These are phyloP conservation scores for Pteria penguin DNA, from an alignment of 2,888 invertebrate species.

Conservation along the genomic window DNA sequence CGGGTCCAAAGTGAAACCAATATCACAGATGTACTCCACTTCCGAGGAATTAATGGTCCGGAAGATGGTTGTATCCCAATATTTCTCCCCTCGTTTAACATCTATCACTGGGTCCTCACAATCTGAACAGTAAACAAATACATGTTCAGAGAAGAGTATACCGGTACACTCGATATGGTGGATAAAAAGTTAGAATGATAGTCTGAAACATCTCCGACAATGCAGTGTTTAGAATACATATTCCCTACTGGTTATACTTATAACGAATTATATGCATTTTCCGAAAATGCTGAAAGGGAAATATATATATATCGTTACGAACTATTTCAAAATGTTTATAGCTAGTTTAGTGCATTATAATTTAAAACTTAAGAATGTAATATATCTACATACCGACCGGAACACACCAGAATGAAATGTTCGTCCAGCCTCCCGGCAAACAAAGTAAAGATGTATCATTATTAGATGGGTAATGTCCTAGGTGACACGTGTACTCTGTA, in stretches of 20 bases:
- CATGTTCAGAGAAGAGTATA: not conserved
- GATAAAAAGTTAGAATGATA: not conserved
- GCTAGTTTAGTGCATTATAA: too few species aligned
- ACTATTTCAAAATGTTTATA: too few species aligned
- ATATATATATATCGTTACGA: not conserved
- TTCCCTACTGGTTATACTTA: too few species aligned
- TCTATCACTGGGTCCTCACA: not conserved
- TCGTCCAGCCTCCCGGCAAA: not conserved
- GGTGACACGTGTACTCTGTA: not conserved
- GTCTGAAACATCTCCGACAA: not conserved
- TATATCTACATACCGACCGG: not conserved
- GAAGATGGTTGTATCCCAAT: not conserved
- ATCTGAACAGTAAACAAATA: not conserved
- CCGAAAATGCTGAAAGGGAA: not conserved
- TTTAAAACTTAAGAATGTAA: too few species aligned
- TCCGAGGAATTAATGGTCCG: not conserved
- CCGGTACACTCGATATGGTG: not conserved
- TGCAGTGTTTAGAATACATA: too few species aligned
- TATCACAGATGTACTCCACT: not conserved
- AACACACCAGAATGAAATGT: not conserved
- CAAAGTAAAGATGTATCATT: not conserved
- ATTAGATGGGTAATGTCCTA: not conserved
- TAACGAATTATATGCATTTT: too few species aligned
- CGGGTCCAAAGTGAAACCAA: not conserved
- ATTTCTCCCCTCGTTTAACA: not conserved